phyloP scores from a whole-genome alignment of 37 sponge, comb jelly and placozoan species.

The Ianthella basta region DNA sequence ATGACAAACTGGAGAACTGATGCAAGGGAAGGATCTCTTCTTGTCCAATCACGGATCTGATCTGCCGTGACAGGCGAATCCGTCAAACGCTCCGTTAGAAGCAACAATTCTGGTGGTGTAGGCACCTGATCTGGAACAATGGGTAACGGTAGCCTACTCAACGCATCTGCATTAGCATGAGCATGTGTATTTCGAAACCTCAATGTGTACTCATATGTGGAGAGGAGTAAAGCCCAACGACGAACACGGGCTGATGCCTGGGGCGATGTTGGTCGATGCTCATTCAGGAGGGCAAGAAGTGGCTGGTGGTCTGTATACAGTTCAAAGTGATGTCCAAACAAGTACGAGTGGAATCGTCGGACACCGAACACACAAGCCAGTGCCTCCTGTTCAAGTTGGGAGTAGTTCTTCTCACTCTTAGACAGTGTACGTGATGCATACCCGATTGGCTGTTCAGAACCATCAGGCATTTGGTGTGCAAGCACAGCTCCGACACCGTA shows the following conservation, averaged over 20 bases:
- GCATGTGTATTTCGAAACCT: neutral
- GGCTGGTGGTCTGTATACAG: conserved; percentile 71
- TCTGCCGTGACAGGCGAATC: conserved; percentile 16
- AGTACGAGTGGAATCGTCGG: conserved; percentile 52
- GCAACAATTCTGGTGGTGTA: neutral
- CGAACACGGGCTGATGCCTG: neutral
- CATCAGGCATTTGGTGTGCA: conserved; percentile 43
- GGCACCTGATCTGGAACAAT: neutral
- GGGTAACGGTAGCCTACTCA: conserved; percentile 33
- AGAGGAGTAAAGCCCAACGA: no score
- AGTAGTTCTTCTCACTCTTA: conserved; percentile 54
- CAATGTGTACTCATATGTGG: no score
- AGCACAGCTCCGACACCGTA: conserved; percentile 58
- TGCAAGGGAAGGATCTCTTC: no score
- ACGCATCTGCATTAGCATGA: conserved; percentile 4
- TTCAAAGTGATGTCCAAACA: conserved; percentile 54
- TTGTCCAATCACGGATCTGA: no score
- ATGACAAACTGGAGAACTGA: no score
- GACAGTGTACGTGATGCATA: conserved; percentile 62
- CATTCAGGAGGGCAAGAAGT: conserved; percentile 50
- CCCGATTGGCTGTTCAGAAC: conserved; percentile 23
- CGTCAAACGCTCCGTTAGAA: neutral
- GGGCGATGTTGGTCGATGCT: no score
- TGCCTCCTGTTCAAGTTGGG: conserved; percentile 54
- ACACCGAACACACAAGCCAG: conserved; percentile 65